phyloP scores from a whole-genome alignment of 2,113 vertebrate species.

The Entelurus aequoreus region DNA sequence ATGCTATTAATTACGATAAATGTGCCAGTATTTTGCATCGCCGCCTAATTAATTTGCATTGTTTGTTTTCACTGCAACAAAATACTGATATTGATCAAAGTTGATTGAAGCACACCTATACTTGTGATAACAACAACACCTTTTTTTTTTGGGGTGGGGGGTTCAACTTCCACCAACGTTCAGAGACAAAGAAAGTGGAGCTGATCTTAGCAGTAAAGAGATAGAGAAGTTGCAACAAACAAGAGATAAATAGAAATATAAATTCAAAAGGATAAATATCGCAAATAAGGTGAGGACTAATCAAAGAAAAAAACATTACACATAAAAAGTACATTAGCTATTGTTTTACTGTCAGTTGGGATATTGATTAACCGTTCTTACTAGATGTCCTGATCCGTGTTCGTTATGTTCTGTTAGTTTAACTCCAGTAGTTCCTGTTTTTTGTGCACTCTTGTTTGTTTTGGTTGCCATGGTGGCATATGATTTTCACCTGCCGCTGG shows the following conservation, averaged over 20 bases:
- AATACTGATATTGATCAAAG: background rate
- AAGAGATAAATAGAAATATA: background rate
- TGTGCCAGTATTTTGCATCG: constrained; percentile 1
- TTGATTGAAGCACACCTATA: too few species aligned
- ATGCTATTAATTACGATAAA: background rate
- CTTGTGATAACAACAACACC: too few species aligned
- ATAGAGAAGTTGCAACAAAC: background rate
- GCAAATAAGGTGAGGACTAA: background rate
- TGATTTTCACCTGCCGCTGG: too few species aligned
- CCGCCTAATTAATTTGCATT: background rate
- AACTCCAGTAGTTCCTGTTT: too few species aligned
- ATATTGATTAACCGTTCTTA: background rate
- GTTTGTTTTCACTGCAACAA: constrained; percentile 1
- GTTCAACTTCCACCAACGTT: background rate
- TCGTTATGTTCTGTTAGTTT: too few species aligned
- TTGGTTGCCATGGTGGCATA: too few species aligned
- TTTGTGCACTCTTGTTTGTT: too few species aligned
- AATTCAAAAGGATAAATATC: background rate
- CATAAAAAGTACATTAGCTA: background rate
- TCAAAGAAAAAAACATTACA: background rate
- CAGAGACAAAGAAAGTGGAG: background rate
- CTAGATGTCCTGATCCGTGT: too few species aligned
- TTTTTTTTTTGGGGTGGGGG: too few species aligned
- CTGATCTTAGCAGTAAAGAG: background rate
- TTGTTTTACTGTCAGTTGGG: background rate